A percentile compares a stretch with the other conserved stretches of the same genome.
Conservation (phyloP, 37 sponge, comb jelly and placozoan genomes). For the Aplysina aerophoba region DNA sequence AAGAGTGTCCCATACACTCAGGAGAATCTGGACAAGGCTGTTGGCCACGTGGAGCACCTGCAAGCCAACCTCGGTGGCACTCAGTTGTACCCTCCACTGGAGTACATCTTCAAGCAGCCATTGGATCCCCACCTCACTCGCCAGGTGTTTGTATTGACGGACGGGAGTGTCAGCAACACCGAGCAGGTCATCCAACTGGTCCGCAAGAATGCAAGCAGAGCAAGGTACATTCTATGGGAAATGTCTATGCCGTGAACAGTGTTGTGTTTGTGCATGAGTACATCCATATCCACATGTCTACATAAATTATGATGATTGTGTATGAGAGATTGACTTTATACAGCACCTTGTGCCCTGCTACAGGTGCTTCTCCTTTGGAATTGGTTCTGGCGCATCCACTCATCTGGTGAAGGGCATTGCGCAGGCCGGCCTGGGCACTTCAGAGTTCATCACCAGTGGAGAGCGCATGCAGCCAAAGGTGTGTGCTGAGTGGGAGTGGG, state of each 20-base stretch:
- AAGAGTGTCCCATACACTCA: conserved; percentile 64
- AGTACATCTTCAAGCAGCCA: conserved; percentile 56
- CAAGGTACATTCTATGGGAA: conserved; percentile 43
- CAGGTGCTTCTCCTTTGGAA: conserved; percentile 82
- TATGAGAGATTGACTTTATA: background rate
- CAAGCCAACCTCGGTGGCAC: conserved; percentile 77
- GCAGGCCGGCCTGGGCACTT: conserved; percentile 72
- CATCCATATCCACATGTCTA: background rate
- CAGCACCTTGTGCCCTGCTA: background rate
- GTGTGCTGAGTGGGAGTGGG: background rate
- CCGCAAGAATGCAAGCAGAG: conserved; percentile 29
- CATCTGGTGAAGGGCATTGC: conserved; percentile 85
- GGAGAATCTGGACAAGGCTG: conserved; percentile 59
- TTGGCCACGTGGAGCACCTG: conserved; percentile 37
- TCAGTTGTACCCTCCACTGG: conserved; percentile 63
- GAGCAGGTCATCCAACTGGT: conserved; percentile 52
- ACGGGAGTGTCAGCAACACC: conserved; percentile 72
- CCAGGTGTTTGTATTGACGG: conserved; percentile 74
- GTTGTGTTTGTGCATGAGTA: conserved; percentile 6
- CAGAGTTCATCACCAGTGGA: conserved; percentile 68
- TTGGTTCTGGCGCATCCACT: conserved; percentile 87
- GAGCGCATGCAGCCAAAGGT: conserved; percentile 88
- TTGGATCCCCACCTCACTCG: conserved; percentile 34
- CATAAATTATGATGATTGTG: background rate
- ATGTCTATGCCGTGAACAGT: background rate